A percentile compares a stretch with the other conserved stretches of the same genome.
phyloP scores from a whole-genome alignment of 2,888 invertebrate species.

The Cerastis rubricosa region DNA sequence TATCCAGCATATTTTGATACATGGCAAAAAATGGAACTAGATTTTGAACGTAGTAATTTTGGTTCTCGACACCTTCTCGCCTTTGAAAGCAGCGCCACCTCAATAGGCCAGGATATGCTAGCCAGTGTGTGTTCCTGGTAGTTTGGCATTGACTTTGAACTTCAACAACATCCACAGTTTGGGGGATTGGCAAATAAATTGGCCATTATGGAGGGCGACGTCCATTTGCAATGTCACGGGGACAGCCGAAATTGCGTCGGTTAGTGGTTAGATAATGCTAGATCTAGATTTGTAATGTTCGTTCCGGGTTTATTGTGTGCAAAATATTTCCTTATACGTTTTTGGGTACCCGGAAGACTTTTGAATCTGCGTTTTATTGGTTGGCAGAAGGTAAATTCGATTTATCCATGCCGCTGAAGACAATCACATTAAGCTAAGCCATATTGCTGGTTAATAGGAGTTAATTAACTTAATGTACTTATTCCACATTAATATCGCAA shows the following conservation, averaged over 20 bases:
- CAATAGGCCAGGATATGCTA: constrained; percentile 8
- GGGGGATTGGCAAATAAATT: constrained; percentile 69
- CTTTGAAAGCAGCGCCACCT: constrained; percentile 4
- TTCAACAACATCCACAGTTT: constrained; percentile 60
- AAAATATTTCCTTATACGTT: constrained; percentile 29
- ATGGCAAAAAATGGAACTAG: constrained; percentile 17
- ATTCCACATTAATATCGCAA: neutral
- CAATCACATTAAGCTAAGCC: too few species aligned
- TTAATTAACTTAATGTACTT: too few species aligned
- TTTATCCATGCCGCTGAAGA: neutral
- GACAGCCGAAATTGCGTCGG: constrained; percentile 37
- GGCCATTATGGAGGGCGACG: constrained; percentile 61
- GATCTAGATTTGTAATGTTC: constrained; percentile 35
- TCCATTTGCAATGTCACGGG: constrained; percentile 66
- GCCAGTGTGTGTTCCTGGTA: constrained; percentile 53
- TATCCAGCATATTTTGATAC: constrained; percentile 6
- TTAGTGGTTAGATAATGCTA: constrained; percentile 48
- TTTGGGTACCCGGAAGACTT: constrained; percentile 29
- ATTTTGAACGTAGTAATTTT: neutral
- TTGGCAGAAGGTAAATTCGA: neutral
- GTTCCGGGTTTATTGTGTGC: constrained; percentile 45
- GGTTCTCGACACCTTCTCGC: neutral
- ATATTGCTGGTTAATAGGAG: neutral
- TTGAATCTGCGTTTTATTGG: neutral
- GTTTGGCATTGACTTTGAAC: constrained; percentile 75